Evolutionary conservation across 2,113 vertebrate genomes (phyloP).

Genomic region (human): GRCh38 chr1:28078501-28079000

Average conservation of each 20-base stretch:
- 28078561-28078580: too few species aligned
- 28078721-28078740: background rate
- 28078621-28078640: too few species aligned
- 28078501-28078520: background rate
- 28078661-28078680: too few species aligned
- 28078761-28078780: background rate
- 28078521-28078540: slow-evolving; percentile 10
- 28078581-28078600: too few species aligned
- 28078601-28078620: too few species aligned
- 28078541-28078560: too few species aligned
- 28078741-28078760: background rate
- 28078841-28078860: slow-evolving; percentile 8
- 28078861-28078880: background rate
- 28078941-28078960: slow-evolving; percentile 35
- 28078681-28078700: too few species aligned
- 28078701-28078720: background rate
- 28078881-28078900: background rate
- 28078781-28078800: slow-evolving; percentile 36
- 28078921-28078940: background rate
- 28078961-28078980: background rate
- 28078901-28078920: background rate
- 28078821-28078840: background rate
- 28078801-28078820: background rate
- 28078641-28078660: too few species aligned
- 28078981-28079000: background rate